These are phyloP conservation scores for Nephrotoma appendiculata DNA, from an alignment of 2,888 invertebrate genomes.

Conservation along the genomic window DNA sequence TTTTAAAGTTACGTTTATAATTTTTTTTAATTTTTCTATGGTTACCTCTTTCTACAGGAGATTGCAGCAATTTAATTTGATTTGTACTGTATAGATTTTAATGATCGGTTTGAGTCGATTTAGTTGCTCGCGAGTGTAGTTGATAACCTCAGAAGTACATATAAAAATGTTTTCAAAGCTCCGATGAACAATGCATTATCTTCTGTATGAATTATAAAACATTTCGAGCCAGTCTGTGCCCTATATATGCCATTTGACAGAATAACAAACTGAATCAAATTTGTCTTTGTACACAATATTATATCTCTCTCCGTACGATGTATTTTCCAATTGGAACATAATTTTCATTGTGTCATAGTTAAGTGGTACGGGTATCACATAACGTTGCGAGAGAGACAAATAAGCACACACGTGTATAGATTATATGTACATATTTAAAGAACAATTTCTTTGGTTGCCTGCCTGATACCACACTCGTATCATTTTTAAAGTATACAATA, in stretches of 20 bases:
- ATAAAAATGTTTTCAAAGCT: too few species aligned
- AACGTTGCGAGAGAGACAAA: not conserved
- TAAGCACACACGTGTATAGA: not conserved
- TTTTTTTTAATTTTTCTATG: too few species aligned
- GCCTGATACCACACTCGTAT: not conserved
- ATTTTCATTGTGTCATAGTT: not conserved
- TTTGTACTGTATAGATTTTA: too few species aligned
- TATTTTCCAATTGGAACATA: not conserved
- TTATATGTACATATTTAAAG: not conserved
- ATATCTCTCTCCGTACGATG: not conserved
- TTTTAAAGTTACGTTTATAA: too few species aligned
- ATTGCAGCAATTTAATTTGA: too few species aligned
- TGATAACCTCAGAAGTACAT: too few species aligned
- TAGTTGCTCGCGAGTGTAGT: too few species aligned
- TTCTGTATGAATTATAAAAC: too few species aligned
- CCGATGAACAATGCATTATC: too few species aligned
- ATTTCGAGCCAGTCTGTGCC: not conserved
- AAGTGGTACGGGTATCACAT: not conserved
- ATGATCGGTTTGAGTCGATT: too few species aligned
- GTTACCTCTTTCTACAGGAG: too few species aligned
- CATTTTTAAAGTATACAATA: not conserved
- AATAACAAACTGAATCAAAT: not conserved
- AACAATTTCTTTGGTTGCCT: not conserved
- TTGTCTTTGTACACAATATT: not conserved
- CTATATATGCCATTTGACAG: not conserved